Evolutionary conservation across 2,797 vertebrate species (phyloP), one percentile per base, ranked within the genome.

Genomic region (Carduelis carduelis): DNA sequence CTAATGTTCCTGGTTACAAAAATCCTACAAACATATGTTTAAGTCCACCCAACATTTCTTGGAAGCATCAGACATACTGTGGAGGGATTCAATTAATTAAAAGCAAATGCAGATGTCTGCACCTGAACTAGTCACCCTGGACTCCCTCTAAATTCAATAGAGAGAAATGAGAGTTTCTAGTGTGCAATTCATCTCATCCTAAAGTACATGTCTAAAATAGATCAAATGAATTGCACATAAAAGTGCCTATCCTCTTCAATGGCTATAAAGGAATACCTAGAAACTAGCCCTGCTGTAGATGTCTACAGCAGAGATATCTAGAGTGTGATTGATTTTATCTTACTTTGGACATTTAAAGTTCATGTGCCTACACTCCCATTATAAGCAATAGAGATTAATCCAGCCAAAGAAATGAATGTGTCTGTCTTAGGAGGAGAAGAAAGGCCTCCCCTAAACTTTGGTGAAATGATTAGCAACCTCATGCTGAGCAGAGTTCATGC

Each of bases 171-270:
- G 87, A 78, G 69, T 81, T 92, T 95, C 82, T 75, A 88, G 72
- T 55, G 79, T 78, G 87, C 79, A 90, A 94, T 96, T 95, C 93
- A 96, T 96, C 96, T 96, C 89, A 75, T 86, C 76, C 85, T 95
- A 93, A 97, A 95, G 91, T 88, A 93, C 76, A 81, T 75, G 87
- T 95, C 91, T 95, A 71, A 97, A 97, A 95, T 93, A 97, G 95
- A 97, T 96, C 95, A 96, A 96, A 95, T 81, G 89, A 95, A 97
- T 89, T 91, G 87, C 93, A 91, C 87, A 95, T 92, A 90, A 96
- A 97, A 96, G 94, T 91, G 93, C 24, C 83, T 94, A 66, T 88
- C 87, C 87, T 93, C 72, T 95, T 84, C 91, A 90, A 46, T 81
- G 65, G 70, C 85, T 94, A 55, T 86, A 96, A 95, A 87, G 44